These are phyloP conservation scores for Caenorhabditis uteleia DNA, from an alignment of 2,888 invertebrate genomes.

Conservation along the genomic window DNA sequence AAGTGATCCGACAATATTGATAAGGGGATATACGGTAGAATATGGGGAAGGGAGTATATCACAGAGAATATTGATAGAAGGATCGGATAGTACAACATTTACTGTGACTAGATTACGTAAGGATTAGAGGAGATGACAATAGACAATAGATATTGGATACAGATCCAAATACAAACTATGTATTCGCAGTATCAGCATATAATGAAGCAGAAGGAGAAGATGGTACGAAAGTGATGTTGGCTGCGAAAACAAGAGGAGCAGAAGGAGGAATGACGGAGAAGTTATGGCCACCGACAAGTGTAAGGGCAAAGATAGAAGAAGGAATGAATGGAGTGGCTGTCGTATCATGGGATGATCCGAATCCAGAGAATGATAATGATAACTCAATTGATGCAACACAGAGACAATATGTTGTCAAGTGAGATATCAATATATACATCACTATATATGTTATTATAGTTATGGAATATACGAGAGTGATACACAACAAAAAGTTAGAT, in stretches of 20 bases:
- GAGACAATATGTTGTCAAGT: conserved; percentile 63
- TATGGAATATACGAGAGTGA: conserved; percentile 52
- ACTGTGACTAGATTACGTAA: conserved; percentile 58
- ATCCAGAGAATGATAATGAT: conserved; percentile 41
- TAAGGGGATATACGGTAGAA: conserved; percentile 66
- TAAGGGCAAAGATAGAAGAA: conserved; percentile 41
- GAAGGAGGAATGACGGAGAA: conserved; percentile 25
- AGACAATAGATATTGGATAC: conserved; percentile 2
- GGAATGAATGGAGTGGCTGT: conserved; percentile 46
- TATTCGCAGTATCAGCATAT: conserved; percentile 66
- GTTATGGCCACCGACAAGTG: conserved; percentile 57
- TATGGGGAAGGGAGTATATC: conserved; percentile 65
- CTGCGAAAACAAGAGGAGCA: conserved; percentile 44
- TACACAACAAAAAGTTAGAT: conserved; percentile 49
- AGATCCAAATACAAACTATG: conserved; percentile 62
- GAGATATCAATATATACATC: conserved; percentile 8
- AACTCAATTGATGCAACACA: conserved; percentile 39
- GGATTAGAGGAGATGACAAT: conserved; percentile 9
- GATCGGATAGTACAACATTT: conserved; percentile 60
- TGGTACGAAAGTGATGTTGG: conserved; percentile 56
- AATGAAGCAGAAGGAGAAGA: conserved; percentile 68
- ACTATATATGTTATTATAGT: conserved; percentile 11
- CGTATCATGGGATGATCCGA: conserved; percentile 64
- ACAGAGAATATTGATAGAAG: conserved; percentile 63
- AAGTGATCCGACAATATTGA: conserved; percentile 54